phyloP scores from a whole-genome alignment of 2,113 vertebrate genomes.

The Donacobius atricapilla region DNA sequence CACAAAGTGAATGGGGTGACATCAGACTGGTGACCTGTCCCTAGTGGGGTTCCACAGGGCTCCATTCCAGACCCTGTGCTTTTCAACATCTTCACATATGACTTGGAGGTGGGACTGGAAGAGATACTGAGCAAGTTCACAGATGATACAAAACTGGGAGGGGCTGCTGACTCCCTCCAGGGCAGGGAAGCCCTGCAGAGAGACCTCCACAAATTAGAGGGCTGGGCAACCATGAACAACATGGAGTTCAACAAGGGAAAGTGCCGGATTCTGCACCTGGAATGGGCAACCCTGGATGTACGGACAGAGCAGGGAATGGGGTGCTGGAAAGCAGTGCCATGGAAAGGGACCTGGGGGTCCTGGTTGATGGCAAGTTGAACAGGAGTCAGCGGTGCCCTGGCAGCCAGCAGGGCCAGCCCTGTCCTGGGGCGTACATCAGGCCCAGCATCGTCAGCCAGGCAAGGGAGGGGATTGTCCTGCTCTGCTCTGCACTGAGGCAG shows the following conservation, averaged over 20 bases:
- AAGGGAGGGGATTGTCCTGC: not conserved
- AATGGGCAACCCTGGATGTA: fast-evolving
- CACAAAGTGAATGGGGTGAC: not conserved
- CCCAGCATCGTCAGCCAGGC: not conserved
- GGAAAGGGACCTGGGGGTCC: fast-evolving
- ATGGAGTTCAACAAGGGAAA: not conserved
- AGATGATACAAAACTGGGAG: not conserved
- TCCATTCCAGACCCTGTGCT: no score
- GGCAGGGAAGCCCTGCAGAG: not conserved
- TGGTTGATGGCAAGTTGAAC: fast-evolving
- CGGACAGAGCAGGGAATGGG: fast-evolving
- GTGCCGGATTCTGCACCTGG: fast-evolving
- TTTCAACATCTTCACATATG: not conserved
- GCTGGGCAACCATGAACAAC: not conserved
- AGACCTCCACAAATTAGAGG: not conserved
- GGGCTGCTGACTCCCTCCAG: not conserved
- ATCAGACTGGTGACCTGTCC: not conserved
- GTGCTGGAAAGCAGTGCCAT: not conserved
- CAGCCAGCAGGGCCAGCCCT: not conserved
- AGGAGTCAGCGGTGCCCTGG: not conserved
- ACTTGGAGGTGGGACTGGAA: not conserved
- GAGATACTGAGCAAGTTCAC: not conserved
- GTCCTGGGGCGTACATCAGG: not conserved
- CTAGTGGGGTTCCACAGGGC: no score
- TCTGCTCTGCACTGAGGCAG: not conserved